Base-by-base conservation (phyloP, 2,888 invertebrate genomes). In the Tetragonisca angustula region DNA sequence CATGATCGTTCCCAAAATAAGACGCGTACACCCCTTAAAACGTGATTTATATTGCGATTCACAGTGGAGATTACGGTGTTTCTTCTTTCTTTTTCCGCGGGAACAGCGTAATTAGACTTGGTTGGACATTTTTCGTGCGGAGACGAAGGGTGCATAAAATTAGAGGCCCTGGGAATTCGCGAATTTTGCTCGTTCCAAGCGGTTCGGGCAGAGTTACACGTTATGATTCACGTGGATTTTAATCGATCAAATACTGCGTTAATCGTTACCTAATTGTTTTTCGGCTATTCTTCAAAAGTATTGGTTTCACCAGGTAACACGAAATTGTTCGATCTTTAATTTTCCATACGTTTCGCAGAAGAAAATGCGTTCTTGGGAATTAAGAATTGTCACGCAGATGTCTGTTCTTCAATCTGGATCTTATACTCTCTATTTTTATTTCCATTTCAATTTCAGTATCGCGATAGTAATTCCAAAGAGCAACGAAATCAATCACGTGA, bases 141-240 rank as follows among this genome's bases (percentile, higher is more conserved):
- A 5, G 32, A n/a, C 19, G 27, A 50, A 59, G 70, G 76, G 80
- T 80, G 76, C 76, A 80, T 80, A 80, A 76, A 61, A 80, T 80
- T 80, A 80, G 49, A 49, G 36, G 43, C 27, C 6, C 67, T n/a
- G 76, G 19, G 69, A 76, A 69, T 54, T 69, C 64, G 43, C 17
- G 4, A 61, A 68, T 61, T 62, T 75, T 32, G 19, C n/a, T 50
- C 36, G n/a, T 9, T 27, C 2, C 49, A 15, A 21, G 59, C 4
- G 9, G 13, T 15, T 36, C 13, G 2, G 19, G 3, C 17, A 1
- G 11, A 61, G 27, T 61, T 61, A 2, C 2, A 17, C 4, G 24
- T 1, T 1, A 4, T 1, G 36, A 27, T 61, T 61, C 27, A 0
- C 17, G 9, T 61, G 6, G 24, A 24, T 61, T 27, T 24, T 9